Evolutionary conservation across 1,140 invertebrate genomes (phyloP).

Genomic region (Lordiphosa stackelbergi): DNA sequence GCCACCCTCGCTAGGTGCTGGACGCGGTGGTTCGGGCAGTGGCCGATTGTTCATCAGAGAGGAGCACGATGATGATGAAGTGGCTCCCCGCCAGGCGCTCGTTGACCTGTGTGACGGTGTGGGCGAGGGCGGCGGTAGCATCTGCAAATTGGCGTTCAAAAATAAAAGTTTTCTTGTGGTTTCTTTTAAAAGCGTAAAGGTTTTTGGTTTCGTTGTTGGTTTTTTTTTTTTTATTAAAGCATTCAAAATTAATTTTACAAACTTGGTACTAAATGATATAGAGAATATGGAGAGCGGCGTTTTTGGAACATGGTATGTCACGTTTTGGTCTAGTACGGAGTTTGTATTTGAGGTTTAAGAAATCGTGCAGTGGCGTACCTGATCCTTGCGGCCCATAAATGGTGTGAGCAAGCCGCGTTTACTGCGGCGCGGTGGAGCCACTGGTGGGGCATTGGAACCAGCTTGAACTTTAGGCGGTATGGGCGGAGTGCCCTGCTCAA

Average conservation of each 20-base stretch:
- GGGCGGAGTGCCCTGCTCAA: constrained; percentile 81
- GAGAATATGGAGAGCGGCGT: constrained; percentile 8
- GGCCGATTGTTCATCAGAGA: constrained; percentile 60
- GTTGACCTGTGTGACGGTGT: constrained; percentile 64
- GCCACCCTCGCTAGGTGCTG: constrained; percentile 51
- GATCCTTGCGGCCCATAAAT: constrained; percentile 77
- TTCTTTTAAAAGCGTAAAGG: constrained; percentile 28
- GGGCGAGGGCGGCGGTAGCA: constrained; percentile 65
- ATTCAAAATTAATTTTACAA: constrained; percentile 60
- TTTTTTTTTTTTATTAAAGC: constrained; percentile 62
- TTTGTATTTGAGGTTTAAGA: constrained; percentile 60
- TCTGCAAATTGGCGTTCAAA: constrained; percentile 44
- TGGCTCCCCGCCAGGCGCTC: constrained; percentile 50
- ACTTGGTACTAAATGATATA: constrained; percentile 53
- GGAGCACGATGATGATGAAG: neutral
- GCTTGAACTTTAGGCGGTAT: constrained; percentile 85
- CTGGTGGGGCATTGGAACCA: constrained; percentile 80
- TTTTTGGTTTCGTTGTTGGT: constrained; percentile 13
- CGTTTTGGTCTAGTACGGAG: constrained; percentile 30
- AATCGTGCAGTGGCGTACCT: constrained; percentile 79
- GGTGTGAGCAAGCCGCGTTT: constrained; percentile 78
- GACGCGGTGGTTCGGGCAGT: constrained; percentile 68
- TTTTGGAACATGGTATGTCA: constrained; percentile 9
- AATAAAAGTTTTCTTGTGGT: constrained; percentile 13
- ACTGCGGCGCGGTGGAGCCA: constrained; percentile 90